Base-by-base conservation (phyloP, 2,888 invertebrate species). In the Cryptus viduatorius region DNA sequence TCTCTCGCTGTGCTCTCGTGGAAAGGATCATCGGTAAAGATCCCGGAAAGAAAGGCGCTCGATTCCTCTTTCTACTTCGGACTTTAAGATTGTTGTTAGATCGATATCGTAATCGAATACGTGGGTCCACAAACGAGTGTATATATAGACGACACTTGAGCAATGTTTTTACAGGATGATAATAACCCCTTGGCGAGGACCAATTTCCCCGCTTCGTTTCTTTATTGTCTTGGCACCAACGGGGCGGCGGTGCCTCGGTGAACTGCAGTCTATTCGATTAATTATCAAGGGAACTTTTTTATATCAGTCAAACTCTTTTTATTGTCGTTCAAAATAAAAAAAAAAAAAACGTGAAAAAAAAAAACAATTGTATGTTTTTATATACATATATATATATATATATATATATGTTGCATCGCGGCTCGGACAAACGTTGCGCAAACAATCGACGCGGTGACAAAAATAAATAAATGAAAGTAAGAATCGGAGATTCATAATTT, bases 91-190 rank as follows among this genome's bases (percentile, higher is more conserved):
- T 71, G 79, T 82, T 81, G 64, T 78, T 71, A 79, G 84, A 84
- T 84, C 79, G 78, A 84, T 84, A 84, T 84, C 84, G 72, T 84
- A 84, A 84, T 84, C 79, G 84, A 84, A 76, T 84, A 84, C 84
- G 84, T 82, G 84, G 84, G 14, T 76, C 65, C 59, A 16, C 67
- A 48, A 78, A 56, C 12, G 77, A 24, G 31, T 31, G 65, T 37
- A 19, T 59, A 44, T 16, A 37, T 50, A 31, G 68, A 56, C 50
- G 71, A 68, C 64, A 78, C 50, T 69, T 50, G 56, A 10, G 61
- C 64, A 53, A 65, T 61, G 19, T n/a, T 44, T 29, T 48, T 42
- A 64, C 46, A 46, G 29, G 31, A 61, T 31, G 67, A 75, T 68
- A 56, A 79, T 78, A 68, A 76, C 64, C 46, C 69, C 64, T 56